phyloP scores from a whole-genome alignment of 2,113 vertebrate species.

The Melanerpes aurifrons region DNA sequence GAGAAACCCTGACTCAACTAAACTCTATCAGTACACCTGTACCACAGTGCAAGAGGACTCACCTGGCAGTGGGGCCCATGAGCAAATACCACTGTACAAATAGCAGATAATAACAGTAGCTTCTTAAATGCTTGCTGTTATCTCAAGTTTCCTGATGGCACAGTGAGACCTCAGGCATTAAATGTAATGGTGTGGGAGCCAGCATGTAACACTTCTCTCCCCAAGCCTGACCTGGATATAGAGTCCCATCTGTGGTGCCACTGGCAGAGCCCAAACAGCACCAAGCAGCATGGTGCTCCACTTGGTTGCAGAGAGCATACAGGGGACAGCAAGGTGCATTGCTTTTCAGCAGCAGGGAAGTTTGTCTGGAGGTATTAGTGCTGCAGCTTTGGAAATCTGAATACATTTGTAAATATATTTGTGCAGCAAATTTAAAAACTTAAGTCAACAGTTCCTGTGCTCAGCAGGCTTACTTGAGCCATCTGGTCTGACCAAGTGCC shows the following conservation, averaged over 20 bases:
- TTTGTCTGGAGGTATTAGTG: neutral
- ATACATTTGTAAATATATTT: neutral
- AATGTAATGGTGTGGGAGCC: neutral
- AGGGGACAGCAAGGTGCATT: neutral
- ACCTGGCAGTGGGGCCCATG: neutral
- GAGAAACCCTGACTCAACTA: neutral
- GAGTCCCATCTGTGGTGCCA: neutral
- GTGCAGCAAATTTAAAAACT: neutral
- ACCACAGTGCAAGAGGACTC: neutral
- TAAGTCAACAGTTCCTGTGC: neutral
- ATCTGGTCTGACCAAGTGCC: neutral
- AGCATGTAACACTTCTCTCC: neutral
- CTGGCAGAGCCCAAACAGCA: neutral
- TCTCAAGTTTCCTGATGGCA: neutral
- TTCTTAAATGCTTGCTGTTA: neutral
- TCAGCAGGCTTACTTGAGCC: neutral
- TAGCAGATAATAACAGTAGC: neutral
- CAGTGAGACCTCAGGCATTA: neutral
- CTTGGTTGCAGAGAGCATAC: neutral
- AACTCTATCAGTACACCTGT: neutral
- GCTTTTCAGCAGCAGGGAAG: neutral
- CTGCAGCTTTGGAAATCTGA: neutral
- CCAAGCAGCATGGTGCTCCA: neutral
- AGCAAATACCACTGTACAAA: neutral
- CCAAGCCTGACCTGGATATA: accelerated